These are phyloP conservation scores for Strongylocentrotus purpuratus DNA, from an alignment of 35 echinoderm and acorn worm genomes.

Conservation along the genomic window DNA sequence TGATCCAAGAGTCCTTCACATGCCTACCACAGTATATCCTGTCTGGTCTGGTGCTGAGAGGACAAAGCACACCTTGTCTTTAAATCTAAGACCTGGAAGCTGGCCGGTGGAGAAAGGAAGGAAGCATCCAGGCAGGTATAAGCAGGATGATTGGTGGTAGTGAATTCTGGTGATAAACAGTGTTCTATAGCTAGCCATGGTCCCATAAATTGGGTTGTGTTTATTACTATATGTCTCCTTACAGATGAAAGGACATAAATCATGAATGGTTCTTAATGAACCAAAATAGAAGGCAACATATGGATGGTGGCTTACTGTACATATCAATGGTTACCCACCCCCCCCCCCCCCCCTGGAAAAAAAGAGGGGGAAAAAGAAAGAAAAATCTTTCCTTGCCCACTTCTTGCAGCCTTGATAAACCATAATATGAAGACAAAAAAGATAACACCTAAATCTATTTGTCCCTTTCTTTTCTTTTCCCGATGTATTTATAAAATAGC, in stretches of 20 bases:
- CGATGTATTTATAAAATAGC: too few species aligned
- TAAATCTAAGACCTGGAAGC: not conserved
- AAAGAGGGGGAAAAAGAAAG: too few species aligned
- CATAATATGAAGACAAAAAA: too few species aligned
- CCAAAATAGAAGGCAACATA: not conserved
- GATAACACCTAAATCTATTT: too few species aligned
- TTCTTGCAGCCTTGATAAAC: too few species aligned
- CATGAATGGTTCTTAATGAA: not conserved
- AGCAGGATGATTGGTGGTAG: not conserved
- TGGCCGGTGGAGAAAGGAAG: not conserved
- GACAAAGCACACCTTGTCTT: not conserved
- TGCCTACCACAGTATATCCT: not conserved
- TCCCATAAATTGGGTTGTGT: constrained; percentile 8
- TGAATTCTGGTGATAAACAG: not conserved
- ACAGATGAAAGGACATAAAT: not conserved
- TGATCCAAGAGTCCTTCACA: constrained; percentile 9
- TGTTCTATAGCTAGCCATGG: not conserved
- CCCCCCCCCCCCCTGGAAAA: too few species aligned
- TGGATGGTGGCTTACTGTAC: not conserved
- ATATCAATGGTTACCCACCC: not conserved
- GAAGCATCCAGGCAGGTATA: not conserved
- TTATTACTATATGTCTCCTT: not conserved
- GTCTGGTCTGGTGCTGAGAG: not conserved
- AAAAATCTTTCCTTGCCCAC: too few species aligned
- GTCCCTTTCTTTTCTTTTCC: too few species aligned